Evolutionary conservation across 2,797 vertebrate genomes (phyloP), one percentile per base, ranked within the genome.

Genomic region (Sphaeramia orbicularis): DNA sequence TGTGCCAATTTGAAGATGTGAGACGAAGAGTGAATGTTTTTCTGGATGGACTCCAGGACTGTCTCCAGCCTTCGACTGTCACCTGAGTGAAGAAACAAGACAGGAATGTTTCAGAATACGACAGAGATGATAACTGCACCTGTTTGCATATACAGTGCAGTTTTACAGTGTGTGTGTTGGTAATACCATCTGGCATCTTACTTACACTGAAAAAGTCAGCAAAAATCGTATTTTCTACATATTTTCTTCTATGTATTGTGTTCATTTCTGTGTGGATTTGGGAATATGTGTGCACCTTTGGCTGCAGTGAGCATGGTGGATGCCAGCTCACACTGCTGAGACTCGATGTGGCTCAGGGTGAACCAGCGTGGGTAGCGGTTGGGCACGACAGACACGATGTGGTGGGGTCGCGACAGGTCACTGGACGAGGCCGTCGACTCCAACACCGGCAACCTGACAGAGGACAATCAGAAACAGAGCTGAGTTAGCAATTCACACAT

Each of bases 1-100:
- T 99, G 97, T 85, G 97, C 97, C 90, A 99, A 96, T 91, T 99
- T 99, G 93, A 99, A 99, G 90, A 99, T 98, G 90, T 99, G 97
- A 68, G 97, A 98, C 83, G 97, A 99, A 65, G 97, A 99, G 93
- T 99, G 97, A 76, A 99, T 97, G 90, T 98, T 98, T 91, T 99
- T 99, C 94, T 99, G 97, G 84, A 99, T 99, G 84, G 97, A 98
- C 93, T 99, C 97, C 95, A 99, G 95, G 82, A 99, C 97, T 74
- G 97, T 98, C 94, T 98, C 97, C 87, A 99, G 93, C 86, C 95
- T 95, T 78, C 94, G 94, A 92, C 97, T 96, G 88, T 99, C 97
- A 76, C 97, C 97, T 99, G 27, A 13, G 35, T 63, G n/a, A 30
- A 3, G 13, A 7, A 19, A n/a, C 37, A 55, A 24, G 16, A 60